Evolutionary conservation across 2,113 vertebrate genomes (phyloP).

Genomic region (Aviceda subcristata): DNA sequence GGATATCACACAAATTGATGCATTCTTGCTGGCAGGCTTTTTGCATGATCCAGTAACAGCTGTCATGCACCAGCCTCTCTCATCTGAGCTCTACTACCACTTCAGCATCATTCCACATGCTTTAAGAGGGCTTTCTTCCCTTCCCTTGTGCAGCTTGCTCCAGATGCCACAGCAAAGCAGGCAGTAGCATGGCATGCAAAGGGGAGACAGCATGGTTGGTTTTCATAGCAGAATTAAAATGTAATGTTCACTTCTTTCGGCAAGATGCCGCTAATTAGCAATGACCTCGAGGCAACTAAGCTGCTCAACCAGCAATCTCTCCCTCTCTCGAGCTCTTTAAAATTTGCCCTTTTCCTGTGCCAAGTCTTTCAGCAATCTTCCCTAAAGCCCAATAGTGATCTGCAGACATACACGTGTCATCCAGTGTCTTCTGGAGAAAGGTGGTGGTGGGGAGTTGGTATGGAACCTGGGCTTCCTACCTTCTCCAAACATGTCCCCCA

Average conservation of each 20-base stretch:
- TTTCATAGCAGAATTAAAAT: slow-evolving; percentile 11
- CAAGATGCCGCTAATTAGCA: slow-evolving; percentile 48
- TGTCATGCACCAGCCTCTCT: slow-evolving; percentile 61
- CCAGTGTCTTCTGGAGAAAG: not conserved
- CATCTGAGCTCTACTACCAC: slow-evolving; percentile 13
- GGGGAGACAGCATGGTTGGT: not conserved
- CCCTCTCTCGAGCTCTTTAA: slow-evolving; percentile 30
- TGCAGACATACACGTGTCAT: not conserved
- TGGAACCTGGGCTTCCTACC: not conserved
- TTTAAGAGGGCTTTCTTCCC: not conserved
- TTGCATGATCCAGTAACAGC: slow-evolving; percentile 58
- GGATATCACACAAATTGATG: slow-evolving; percentile 67
- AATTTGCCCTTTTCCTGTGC: slow-evolving; percentile 52
- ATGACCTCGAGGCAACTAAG: slow-evolving; percentile 44
- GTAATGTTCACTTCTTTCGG: slow-evolving; percentile 24
- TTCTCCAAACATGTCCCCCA: not conserved
- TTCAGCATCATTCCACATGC: not conserved
- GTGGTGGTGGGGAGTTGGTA: not conserved
- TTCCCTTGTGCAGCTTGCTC: not conserved
- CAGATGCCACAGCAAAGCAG: slow-evolving; percentile 14
- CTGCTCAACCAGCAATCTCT: slow-evolving; percentile 27
- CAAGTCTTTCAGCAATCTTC: not conserved
- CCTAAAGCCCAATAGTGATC: not conserved
- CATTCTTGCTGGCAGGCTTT: slow-evolving; percentile 68
- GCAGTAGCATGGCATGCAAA: not conserved